Evolutionary conservation across 2,797 vertebrate species (phyloP), one percentile per base, ranked within the genome.

Genomic region (Syngnathus rostellatus): DNA sequence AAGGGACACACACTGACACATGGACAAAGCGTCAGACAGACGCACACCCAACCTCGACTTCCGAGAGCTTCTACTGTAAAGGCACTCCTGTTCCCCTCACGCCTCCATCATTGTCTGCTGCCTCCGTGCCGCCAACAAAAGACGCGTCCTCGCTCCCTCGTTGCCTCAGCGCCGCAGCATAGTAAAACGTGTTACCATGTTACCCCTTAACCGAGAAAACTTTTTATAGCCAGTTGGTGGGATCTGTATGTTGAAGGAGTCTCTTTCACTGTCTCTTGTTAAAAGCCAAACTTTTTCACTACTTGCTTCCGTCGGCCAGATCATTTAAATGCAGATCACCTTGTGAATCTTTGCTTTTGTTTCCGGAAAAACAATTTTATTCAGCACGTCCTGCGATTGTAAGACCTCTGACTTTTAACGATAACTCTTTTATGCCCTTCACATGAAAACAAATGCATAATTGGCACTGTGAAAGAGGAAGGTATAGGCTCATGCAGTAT

Each of bases 21-120:
- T 45, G 80, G 77, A 87, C 86, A 89, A 89, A 88, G 77, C 78
- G 53, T 75, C 77, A 83, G 85, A 85, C 83, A 87, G 84, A 84
- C 78, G 67, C 78, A 79, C 78, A 81, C 83, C 83, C 71, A 41
- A 83, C 74, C 77, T 67, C 79, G 46, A 87, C 84, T 88, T 89
- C 85, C 83, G 84, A 87, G 86, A 83, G 81, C 81, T 83, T 87
- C 87, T 87, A 87, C 82, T 85, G 83, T 89, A 86, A 76, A 78
- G 77, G 72, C 87, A 86, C 89, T 89, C 85, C 78, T 85, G 71
- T 43, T 54, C 79, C 76, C 78, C 78, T 78, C 83, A 85, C 77
- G 80, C 76, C 83, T 78, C 76, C 64, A 72, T 79, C 82, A 81
- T 83, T 88, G 86, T 84, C 77, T 82, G 73, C 75, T 14, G 70